Conservation (phyloP, 2,888 invertebrate genomes). For the Rhaphigaster nebulosa region DNA sequence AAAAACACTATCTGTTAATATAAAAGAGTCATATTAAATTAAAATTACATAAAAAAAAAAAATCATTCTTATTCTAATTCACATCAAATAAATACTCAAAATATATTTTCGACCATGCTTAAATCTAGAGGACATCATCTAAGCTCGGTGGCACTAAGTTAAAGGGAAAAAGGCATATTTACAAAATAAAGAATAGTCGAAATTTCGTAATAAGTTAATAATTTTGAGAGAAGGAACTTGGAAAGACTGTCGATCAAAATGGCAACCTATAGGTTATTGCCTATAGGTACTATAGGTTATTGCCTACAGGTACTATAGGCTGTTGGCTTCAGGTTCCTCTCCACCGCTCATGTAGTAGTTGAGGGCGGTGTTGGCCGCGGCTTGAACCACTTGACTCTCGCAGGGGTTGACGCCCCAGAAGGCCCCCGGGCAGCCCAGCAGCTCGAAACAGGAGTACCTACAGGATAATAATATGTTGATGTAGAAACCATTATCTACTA, state of each 20-base stretch:
- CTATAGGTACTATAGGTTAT: neutral
- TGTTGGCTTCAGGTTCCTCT: neutral
- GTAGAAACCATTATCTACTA: no score
- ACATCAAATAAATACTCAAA: constrained; percentile 20
- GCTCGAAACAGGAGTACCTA: constrained; percentile 77
- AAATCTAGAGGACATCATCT: neutral
- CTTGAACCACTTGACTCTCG: constrained; percentile 73
- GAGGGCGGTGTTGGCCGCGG: constrained; percentile 71
- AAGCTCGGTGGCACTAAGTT: neutral
- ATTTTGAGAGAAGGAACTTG: constrained; percentile 26
- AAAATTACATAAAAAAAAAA: constrained; percentile 1
- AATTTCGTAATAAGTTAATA: neutral
- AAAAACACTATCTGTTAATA: neutral
- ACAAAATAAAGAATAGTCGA: neutral
- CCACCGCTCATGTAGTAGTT: constrained; percentile 66
- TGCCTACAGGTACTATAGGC: neutral
- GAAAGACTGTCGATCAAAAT: neutral
- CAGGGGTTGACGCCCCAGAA: constrained; percentile 84
- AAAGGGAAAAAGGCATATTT: neutral
- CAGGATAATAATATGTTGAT: constrained; percentile 59
- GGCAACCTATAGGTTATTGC: neutral
- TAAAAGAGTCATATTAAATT: constrained; percentile 14
- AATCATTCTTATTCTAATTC: constrained; percentile 16
- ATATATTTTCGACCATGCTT: neutral
- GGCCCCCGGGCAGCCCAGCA: constrained; percentile 78